Percentiles rank a stretch among this genome's conserved stretches.
Conservation (phyloP, 1,140 invertebrate genomes). For the Latrodectus geometricus region DNA sequence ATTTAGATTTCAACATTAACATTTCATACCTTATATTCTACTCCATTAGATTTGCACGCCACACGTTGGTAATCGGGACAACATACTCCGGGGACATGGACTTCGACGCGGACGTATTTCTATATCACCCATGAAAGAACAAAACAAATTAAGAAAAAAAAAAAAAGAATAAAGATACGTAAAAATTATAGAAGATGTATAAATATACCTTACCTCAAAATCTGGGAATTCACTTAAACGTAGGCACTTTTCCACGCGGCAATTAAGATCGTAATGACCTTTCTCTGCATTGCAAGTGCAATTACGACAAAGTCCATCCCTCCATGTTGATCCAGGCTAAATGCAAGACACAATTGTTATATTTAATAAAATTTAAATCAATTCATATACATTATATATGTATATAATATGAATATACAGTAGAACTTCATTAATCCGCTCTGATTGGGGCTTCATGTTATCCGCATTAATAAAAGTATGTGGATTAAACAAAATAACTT, state of each 20-base stretch:
- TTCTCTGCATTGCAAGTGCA: constrained; percentile 40
- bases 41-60: constrained; percentile 5
- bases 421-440: no score
- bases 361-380: no score
- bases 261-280: constrained; percentile 16
- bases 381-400: no score
- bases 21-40: neutral
- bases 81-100: constrained; percentile 37
- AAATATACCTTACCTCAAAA: constrained; percentile 22
- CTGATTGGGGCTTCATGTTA: no score
- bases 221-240: constrained; percentile 22
- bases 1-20: neutral
- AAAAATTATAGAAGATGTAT: no score
- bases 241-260: constrained; percentile 45
- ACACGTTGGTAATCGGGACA: constrained; percentile 25
- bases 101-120: constrained; percentile 17
- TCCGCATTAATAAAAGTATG: no score
- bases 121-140: neutral
- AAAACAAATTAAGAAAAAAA: neutral
- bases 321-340: constrained; percentile 54
- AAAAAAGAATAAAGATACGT: no score
- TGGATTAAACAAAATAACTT: no score
- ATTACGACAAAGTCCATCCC: constrained; percentile 59
- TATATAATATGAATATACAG: no score
- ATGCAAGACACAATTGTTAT: neutral